These are phyloP conservation scores for Pseudochaenichthys georgianus DNA, from an alignment of 2,797 vertebrate species.

Conservation along the genomic window DNA sequence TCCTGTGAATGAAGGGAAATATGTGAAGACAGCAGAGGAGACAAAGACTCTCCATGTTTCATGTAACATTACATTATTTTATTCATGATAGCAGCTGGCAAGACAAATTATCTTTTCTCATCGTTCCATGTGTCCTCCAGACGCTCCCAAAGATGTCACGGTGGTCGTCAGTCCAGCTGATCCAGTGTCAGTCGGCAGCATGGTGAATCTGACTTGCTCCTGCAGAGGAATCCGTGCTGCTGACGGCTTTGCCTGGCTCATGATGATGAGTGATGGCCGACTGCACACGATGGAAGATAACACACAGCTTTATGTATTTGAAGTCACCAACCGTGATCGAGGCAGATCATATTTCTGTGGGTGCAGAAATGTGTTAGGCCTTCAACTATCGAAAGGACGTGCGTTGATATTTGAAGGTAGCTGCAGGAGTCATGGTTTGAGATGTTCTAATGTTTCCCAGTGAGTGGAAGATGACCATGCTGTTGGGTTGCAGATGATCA, in stretches of 20 bases:
- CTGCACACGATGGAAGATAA: slow-evolving; percentile 5
- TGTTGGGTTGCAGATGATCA: slow-evolving; percentile 20
- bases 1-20: slow-evolving; percentile 36
- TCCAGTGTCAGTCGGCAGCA: slow-evolving; percentile 15
- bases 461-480: not conserved
- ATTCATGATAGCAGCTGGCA: not conserved
- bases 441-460: not conserved
- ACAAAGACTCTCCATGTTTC: slow-evolving; percentile 38
- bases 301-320: slow-evolving; percentile 4
- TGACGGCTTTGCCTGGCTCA: slow-evolving; percentile 19
- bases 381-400: not conserved
- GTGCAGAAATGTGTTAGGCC: not conserved
- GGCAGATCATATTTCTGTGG: slow-evolving; percentile 26
- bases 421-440: not conserved
- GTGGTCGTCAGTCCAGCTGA: slow-evolving; percentile 12
- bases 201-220: slow-evolving; percentile 30
- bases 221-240: slow-evolving; percentile 7
- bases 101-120: not conserved
- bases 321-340: not conserved
- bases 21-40: not conserved
- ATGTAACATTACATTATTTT: slow-evolving; percentile 40
- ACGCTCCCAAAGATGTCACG: not conserved
- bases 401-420: slow-evolving; percentile 31
- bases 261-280: not conserved
- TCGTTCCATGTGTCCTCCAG: not conserved